These are phyloP conservation scores for Mythimna vitellina DNA, from an alignment of 2,888 invertebrate species.

Conservation along the genomic window DNA sequence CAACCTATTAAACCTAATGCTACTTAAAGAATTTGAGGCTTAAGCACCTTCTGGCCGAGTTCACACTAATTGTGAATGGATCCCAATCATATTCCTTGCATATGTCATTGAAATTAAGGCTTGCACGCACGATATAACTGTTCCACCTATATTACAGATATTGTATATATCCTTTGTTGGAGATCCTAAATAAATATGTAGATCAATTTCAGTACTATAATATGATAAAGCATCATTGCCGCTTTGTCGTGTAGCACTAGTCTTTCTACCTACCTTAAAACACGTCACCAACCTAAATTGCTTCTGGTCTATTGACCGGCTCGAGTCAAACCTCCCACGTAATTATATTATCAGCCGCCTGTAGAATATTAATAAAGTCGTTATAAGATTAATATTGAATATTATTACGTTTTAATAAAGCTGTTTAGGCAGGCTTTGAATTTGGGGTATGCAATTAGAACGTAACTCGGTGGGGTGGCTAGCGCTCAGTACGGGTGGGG, in stretches of 20 bases:
- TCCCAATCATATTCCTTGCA: too few relatives aligned
- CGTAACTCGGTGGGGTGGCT: constrained; percentile 4
- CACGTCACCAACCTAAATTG: constrained; percentile 35
- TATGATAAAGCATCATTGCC: not conserved
- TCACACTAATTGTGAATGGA: too few relatives aligned
- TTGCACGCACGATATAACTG: too few relatives aligned
- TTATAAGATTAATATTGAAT: constrained; percentile 47
- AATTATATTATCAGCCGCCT: constrained; percentile 43
- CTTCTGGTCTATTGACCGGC: constrained; percentile 34
- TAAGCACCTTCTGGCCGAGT: too few relatives aligned
- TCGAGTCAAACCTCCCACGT: constrained; percentile 29
- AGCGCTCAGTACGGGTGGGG: constrained; percentile 4
- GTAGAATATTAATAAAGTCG: constrained; percentile 42
- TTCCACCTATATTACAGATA: too few relatives aligned
- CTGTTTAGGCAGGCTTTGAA: constrained; percentile 31
- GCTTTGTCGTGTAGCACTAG: not conserved
- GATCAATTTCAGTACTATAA: not conserved
- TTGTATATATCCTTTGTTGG: too few relatives aligned
- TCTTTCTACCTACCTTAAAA: not conserved
- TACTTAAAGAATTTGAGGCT: too few relatives aligned
- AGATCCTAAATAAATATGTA: too few relatives aligned
- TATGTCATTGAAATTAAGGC: too few relatives aligned
- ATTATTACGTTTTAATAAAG: constrained; percentile 51
- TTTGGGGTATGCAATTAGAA: constrained; percentile 49
- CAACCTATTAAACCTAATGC: too few relatives aligned